A percentile compares a stretch with the other conserved stretches of the same genome.
Conservation (phyloP, 1,140 invertebrate genomes). For the Drosophila tropicalis region DNA sequence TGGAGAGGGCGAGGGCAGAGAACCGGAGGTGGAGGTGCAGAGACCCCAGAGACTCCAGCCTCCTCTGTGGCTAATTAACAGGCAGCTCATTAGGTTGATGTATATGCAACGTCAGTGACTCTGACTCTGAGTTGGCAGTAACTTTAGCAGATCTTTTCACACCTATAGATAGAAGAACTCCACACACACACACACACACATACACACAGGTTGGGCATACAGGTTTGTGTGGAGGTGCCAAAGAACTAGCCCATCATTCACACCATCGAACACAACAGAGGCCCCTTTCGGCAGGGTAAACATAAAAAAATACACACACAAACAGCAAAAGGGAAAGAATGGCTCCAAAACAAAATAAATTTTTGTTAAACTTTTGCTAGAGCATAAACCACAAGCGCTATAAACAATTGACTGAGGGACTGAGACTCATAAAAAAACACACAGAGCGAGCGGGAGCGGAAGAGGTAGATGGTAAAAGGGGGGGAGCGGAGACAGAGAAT, state of each 20-base stretch:
- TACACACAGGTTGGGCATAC: neutral
- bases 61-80: conserved; percentile 54
- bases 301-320: conserved; percentile 29
- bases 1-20: conserved; percentile 2
- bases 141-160: conserved; percentile 52
- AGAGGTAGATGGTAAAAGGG: neutral
- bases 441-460: neutral
- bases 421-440: conserved; percentile 60
- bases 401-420: conserved; percentile 62
- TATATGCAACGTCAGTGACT: conserved; percentile 43
- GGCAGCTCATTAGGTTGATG: conserved; percentile 65
- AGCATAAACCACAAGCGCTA: conserved; percentile 62
- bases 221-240: neutral
- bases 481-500: conserved; percentile 9
- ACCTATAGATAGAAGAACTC: conserved; percentile 34
- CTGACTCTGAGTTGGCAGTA: neutral
- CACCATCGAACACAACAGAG: conserved; percentile 44
- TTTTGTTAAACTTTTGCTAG: conserved; percentile 59
- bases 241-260: conserved; percentile 56
- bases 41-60: neutral
- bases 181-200: neutral
- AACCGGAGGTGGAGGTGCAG: no score
- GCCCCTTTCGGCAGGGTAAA: conserved; percentile 41
- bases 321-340: conserved; percentile 15
- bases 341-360: conserved; percentile 67